Percentiles rank a stretch among this genome's conserved stretches.
Conservation (phyloP, 2,888 invertebrate genomes). For the Eupithecia inturbata region DNA sequence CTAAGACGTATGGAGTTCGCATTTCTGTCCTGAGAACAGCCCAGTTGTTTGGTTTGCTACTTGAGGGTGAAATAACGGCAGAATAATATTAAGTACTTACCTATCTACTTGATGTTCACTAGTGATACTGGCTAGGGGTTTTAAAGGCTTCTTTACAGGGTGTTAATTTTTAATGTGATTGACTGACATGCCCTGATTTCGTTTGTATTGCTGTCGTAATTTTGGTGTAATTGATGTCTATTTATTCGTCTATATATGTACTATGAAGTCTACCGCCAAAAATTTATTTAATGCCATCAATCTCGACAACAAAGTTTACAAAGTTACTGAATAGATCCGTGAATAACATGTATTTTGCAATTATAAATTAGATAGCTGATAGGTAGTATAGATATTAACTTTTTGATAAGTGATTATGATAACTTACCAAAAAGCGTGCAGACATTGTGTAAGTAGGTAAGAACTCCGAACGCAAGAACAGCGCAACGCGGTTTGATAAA, state of each 20-base stretch:
- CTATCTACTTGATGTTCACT: background rate
- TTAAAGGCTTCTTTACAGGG: background rate
- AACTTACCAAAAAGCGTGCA: constrained; percentile 81
- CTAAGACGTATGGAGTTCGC: background rate
- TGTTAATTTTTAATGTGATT: background rate
- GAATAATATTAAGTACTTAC: background rate
- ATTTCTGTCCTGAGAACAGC: background rate
- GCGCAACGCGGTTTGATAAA: constrained; percentile 77
- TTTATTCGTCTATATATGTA: background rate
- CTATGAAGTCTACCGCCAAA: background rate
- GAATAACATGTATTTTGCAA: background rate
- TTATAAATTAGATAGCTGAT: background rate
- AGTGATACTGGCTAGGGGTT: background rate
- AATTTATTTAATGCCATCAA: background rate
- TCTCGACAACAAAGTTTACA: background rate
- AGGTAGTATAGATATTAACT: background rate
- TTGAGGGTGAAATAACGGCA: background rate
- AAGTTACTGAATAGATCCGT: background rate
- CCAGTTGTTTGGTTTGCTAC: background rate
- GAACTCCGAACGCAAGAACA: constrained; percentile 68
- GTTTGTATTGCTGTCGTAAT: background rate
- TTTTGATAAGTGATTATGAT: background rate
- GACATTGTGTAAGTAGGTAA: constrained; percentile 69
- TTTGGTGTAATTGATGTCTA: background rate
- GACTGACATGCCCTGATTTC: background rate